These are phyloP conservation scores for Propithecus perrieri DNA, from an alignment of 2,797 vertebrate genomes.

Conservation along the genomic window DNA sequence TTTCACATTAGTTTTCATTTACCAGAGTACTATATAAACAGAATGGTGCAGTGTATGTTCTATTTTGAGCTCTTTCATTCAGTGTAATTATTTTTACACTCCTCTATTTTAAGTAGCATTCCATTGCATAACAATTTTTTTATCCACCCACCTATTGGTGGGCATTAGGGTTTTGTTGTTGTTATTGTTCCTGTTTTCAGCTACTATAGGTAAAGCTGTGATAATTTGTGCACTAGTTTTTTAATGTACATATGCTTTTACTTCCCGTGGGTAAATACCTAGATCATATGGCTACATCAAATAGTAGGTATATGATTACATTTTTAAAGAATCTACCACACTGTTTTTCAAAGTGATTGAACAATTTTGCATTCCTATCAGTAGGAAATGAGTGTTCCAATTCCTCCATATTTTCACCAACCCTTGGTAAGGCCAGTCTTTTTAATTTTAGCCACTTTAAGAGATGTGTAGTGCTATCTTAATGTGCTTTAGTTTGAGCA, in stretches of 20 bases:
- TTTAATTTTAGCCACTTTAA: not conserved
- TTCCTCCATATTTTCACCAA: not conserved
- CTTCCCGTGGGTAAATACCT: not conserved
- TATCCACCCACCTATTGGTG: not conserved
- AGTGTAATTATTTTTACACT: not conserved
- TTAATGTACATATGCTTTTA: not conserved
- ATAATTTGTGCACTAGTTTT: not conserved
- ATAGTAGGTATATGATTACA: not conserved
- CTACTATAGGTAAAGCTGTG: not conserved
- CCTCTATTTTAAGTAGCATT: not conserved
- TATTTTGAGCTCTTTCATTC: not conserved
- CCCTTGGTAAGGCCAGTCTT: not conserved
- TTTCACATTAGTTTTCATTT: not conserved
- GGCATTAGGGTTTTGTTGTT: no score
- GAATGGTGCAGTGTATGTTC: not conserved
- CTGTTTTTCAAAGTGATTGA: not conserved
- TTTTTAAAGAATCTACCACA: not conserved
- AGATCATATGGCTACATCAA: not conserved
- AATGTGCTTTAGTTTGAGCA: not conserved
- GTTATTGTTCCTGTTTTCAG: not conserved
- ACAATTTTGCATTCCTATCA: not conserved
- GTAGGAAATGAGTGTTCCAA: not conserved
- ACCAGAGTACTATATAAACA: not conserved
- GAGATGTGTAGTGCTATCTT: not conserved
- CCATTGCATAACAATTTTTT: not conserved